These are phyloP conservation scores for Melieria crassipennis DNA, from an alignment of 2,888 invertebrate species.

Conservation along the genomic window DNA sequence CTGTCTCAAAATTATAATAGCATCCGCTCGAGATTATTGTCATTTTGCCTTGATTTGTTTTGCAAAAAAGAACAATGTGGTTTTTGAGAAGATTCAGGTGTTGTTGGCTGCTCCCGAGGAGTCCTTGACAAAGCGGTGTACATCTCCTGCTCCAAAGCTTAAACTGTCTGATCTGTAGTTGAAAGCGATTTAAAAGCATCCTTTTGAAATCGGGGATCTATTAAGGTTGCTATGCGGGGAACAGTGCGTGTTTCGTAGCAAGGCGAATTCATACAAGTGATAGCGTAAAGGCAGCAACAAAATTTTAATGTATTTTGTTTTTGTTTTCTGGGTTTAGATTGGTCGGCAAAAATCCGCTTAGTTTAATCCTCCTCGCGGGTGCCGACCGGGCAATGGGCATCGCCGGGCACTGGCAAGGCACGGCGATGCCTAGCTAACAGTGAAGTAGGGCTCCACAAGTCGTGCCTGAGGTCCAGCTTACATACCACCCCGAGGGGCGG, in stretches of 20 bases:
- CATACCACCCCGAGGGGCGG: too few species aligned
- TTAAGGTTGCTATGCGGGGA: constrained; percentile 11
- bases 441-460: too few species aligned
- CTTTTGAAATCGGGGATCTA: constrained; percentile 18
- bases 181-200: constrained; percentile 12
- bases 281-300: too few species aligned
- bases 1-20: constrained; percentile 6
- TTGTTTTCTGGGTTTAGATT: too few species aligned
- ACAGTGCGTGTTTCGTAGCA: constrained; percentile 14
- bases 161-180: constrained; percentile 19
- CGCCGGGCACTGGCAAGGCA: too few species aligned
- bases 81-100: constrained; percentile 18
- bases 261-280: too few species aligned
- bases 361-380: too few species aligned
- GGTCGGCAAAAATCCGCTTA: too few species aligned
- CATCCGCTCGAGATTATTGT: constrained; percentile 5
- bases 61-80: constrained; percentile 22
- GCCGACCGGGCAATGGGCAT: too few species aligned
- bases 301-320: too few species aligned
- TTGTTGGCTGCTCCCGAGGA: constrained; percentile 9
- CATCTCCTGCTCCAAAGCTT: constrained; percentile 22
- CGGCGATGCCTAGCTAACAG: too few species aligned
- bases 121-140: constrained; percentile 16
- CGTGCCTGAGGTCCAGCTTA: too few species aligned
- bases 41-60: constrained; percentile 12